Conservation (phyloP, 1,140 invertebrate species). For the Cephus cinctus region DNA sequence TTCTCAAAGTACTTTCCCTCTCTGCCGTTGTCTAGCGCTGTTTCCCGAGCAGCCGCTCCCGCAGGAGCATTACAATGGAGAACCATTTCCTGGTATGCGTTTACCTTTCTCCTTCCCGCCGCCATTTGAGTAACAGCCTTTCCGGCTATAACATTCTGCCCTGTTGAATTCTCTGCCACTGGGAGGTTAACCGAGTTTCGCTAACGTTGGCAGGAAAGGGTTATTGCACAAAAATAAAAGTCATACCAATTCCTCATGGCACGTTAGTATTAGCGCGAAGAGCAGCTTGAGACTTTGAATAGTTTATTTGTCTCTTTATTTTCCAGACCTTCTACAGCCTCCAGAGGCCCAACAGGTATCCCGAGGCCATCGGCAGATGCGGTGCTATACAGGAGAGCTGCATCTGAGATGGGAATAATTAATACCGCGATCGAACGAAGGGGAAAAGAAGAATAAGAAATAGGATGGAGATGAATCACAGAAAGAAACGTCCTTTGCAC, state of each 20-base stretch:
- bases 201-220: no score
- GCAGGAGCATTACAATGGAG: no score
- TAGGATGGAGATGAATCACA: neutral
- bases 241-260: neutral
- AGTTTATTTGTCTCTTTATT: neutral
- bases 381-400: conserved; percentile 44
- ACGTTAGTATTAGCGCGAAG: neutral
- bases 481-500: neutral
- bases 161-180: no score
- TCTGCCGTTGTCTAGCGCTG: no score
- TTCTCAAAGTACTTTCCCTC: no score
- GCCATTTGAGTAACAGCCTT: no score
- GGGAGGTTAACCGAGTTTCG: no score
- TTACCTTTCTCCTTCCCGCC: no score
- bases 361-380: conserved; percentile 38
- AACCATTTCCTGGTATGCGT: no score
- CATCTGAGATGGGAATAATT: conserved; percentile 35
- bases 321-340: conserved; percentile 45
- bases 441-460: conserved; percentile 5
- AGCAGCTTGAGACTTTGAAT: neutral
- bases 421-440: no score
- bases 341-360: conserved; percentile 40
- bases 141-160: no score
- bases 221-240: conserved; percentile 8
- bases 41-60: no score